Evolutionary conservation across 1,140 invertebrate species (phyloP).

Genomic region (Drosophila funebris): DNA sequence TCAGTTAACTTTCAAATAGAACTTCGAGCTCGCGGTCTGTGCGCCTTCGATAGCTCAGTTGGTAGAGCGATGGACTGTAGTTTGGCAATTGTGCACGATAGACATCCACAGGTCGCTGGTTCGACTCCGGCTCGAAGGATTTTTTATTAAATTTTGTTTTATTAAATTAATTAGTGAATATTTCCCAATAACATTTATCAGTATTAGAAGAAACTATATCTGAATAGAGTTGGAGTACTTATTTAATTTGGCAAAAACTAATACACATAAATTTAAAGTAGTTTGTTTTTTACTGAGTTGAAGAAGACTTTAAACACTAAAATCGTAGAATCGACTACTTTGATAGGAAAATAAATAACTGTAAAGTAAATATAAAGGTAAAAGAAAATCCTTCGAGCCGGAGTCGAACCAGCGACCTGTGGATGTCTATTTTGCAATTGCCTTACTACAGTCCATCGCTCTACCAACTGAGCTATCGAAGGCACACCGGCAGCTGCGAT

Average conservation of each 20-base stretch:
- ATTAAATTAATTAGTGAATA: not conserved
- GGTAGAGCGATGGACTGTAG: slow-evolving; percentile 95
- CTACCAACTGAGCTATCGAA: slow-evolving; percentile 95
- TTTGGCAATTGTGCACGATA: slow-evolving; percentile 40
- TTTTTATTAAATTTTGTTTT: slow-evolving; percentile 5
- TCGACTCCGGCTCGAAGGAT: slow-evolving; percentile 88
- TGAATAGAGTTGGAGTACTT: not conserved
- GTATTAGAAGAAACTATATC: not conserved
- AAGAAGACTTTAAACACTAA: not conserved
- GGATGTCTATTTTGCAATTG: slow-evolving; percentile 82
- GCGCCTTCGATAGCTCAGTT: slow-evolving; percentile 92
- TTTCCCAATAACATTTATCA: not conserved
- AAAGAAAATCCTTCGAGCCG: slow-evolving; percentile 86
- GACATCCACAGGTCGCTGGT: slow-evolving; percentile 88
- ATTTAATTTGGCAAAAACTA: not conserved
- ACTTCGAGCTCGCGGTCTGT: slow-evolving; percentile 86
- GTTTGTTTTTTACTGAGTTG: not conserved
- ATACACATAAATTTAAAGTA: not conserved
- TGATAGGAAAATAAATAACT: slow-evolving; percentile 7
- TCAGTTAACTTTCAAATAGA: slow-evolving; percentile 81
- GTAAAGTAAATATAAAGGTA: not conserved
- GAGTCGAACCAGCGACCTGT: slow-evolving; percentile 89
- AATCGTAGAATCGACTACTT: not conserved
- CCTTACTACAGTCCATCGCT: slow-evolving; percentile 92
- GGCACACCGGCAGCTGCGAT: slow-evolving; percentile 84